These are phyloP conservation scores for Netelia inedita DNA, from an alignment of 2,888 invertebrate species.

Conservation along the genomic window DNA sequence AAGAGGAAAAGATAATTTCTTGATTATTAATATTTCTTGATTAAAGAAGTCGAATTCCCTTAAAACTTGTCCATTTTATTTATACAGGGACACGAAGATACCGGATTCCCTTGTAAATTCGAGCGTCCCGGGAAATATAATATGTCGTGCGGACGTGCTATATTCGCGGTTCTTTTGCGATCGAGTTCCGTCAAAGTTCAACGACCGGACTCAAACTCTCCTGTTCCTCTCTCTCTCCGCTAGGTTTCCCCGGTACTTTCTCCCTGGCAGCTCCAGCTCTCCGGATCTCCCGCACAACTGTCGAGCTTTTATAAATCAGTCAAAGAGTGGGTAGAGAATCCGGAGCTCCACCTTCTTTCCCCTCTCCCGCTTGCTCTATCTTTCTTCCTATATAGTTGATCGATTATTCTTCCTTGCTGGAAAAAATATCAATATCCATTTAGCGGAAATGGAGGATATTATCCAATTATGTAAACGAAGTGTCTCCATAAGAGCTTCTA, in stretches of 20 bases:
- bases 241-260: slow-evolving; percentile 57
- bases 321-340: slow-evolving; percentile 44
- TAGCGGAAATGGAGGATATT: slow-evolving; percentile 35
- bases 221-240: slow-evolving; percentile 32
- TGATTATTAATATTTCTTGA: not conserved
- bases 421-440: slow-evolving; percentile 66
- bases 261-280: slow-evolving; percentile 39
- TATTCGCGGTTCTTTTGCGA: slow-evolving; percentile 31
- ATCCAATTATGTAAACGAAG: slow-evolving; percentile 66
- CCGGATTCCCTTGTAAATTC: not conserved
- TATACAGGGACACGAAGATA: not conserved
- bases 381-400: slow-evolving; percentile 14
- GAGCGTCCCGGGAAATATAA: slow-evolving; percentile 17
- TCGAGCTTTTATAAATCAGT: slow-evolving; percentile 68
- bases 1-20: not conserved
- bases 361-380: slow-evolving; percentile 9
- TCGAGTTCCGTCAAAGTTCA: slow-evolving; percentile 58
- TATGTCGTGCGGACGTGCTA: slow-evolving; percentile 13
- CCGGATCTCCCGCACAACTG: slow-evolving; percentile 56
- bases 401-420: slow-evolving; percentile 50
- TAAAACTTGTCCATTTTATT: not conserved
- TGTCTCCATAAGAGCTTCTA: slow-evolving; percentile 49
- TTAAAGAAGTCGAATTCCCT: not conserved
- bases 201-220: slow-evolving; percentile 64
- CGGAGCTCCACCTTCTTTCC: slow-evolving; percentile 33